Evolutionary conservation across 2,888 invertebrate species (phyloP), one percentile per base, ranked within the genome.

Genomic region (Torymus texanus): DNA sequence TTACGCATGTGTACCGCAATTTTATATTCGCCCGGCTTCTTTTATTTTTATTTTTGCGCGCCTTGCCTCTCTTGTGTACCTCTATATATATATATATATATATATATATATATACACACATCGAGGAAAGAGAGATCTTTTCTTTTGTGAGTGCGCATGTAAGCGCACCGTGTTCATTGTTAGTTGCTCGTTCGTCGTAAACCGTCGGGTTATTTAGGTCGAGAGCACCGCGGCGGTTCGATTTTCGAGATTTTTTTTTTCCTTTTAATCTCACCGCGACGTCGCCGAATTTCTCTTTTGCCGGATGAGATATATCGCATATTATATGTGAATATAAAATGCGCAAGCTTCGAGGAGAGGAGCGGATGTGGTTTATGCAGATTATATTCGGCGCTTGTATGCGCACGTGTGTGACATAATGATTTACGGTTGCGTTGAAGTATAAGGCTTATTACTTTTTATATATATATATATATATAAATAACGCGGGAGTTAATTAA

Each of bases 131-230:
- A 29, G 58, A 63, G 65, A 59, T 75, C 75, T n/a, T 66, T 75
- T 78, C 67, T 62, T 50, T 71, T 61, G 71, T 62, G 41, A 41
- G 8, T 8, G 41, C 41, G 58, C 21, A 21, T 16, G 71, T 50
- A 21, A 53, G 61, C 0, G 56, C 41, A n/a, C 21, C 8, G 61
- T 70, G 66, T 78, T 73, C 73, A 73, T 78, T 78, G 78, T 78
- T 77, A 56, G 73, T 59, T 61, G 55, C 73, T 73, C 67, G 70
- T 70, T 66, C 67, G 59, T 75, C 67, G 77, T 77, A 77, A 77
- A 78, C 41, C 18, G 66, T 71, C 51, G 51, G 77, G 56, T 67
- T 73, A 78, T 78, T 73, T 78, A 56, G 78, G 78, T 73, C 73
- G 78, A 78, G 77, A 41, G 62, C 41, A 8, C 29, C 4, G 29